These are phyloP conservation scores for Meteorus colon DNA, from an alignment of 2,888 invertebrate species.

Conservation along the genomic window DNA sequence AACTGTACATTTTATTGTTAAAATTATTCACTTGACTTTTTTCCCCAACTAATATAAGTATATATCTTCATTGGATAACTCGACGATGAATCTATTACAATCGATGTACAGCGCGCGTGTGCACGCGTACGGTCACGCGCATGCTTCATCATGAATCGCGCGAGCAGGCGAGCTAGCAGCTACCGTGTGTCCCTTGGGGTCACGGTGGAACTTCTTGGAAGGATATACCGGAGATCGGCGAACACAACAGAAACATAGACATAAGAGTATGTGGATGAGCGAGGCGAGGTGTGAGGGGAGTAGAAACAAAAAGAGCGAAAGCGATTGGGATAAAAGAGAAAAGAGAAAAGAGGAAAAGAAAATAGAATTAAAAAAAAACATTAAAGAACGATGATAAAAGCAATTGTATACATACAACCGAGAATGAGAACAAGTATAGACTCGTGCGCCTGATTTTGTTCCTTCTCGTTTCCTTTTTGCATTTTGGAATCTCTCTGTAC, in stretches of 20 bases:
- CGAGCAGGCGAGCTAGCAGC: constrained; percentile 23
- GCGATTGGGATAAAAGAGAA: not conserved
- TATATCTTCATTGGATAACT: not conserved
- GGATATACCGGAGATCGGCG: constrained; percentile 27
- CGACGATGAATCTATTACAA: constrained; percentile 14
- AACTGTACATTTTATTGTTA: not conserved
- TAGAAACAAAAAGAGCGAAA: not conserved
- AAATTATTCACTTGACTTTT: not conserved
- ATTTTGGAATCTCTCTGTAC: not conserved
- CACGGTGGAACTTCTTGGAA: constrained; percentile 22
- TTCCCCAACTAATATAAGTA: not conserved
- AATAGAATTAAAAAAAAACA: not conserved
- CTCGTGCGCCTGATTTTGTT: constrained; percentile 17
- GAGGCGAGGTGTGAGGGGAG: not conserved
- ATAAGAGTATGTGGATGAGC: not conserved
- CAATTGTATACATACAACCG: constrained; percentile 17
- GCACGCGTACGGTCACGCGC: constrained; percentile 31
- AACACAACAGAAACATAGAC: not conserved
- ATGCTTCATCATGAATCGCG: constrained; percentile 9
- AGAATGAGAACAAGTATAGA: not conserved
- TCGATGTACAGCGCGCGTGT: constrained; percentile 22
- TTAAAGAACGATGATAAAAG: constrained; percentile 11
- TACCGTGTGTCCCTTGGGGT: constrained; percentile 23
- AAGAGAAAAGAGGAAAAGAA: not conserved
- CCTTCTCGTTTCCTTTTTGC: not conserved